A percentile compares a stretch with the other conserved stretches of the same genome.
Conservation (phyloP, 2,113 vertebrate genomes). For the Muscicapa adusta region DNA sequence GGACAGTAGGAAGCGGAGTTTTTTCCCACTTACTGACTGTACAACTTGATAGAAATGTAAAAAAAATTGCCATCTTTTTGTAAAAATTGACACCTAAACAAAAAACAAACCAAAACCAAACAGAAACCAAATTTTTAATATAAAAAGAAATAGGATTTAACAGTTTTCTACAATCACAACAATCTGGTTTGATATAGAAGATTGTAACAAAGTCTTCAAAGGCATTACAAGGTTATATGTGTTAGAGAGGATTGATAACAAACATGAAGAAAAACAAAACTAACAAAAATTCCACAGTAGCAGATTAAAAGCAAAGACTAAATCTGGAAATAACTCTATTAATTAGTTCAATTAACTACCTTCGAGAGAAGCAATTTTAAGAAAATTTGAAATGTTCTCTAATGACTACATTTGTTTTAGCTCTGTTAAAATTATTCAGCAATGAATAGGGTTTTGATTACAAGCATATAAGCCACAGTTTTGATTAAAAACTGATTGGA, state of each 20-base stretch:
- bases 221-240: background rate
- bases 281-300: background rate
- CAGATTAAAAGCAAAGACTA: background rate
- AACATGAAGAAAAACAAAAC: background rate
- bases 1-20: background rate
- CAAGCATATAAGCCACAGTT: background rate
- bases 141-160: background rate
- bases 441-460: slow-evolving; percentile 36
- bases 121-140: background rate
- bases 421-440: slow-evolving; percentile 3
- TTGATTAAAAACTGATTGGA: slow-evolving; percentile 28
- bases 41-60: background rate
- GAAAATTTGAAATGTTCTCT: background rate
- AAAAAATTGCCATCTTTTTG: background rate
- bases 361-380: background rate
- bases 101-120: no score
- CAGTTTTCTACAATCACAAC: background rate
- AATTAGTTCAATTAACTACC: slow-evolving; percentile 13
- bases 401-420: slow-evolving; percentile 32
- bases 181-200: background rate
- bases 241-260: background rate
- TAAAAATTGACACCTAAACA: background rate
- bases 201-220: background rate
- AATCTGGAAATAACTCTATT: slow-evolving; percentile 3
- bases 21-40: background rate